A percentile compares a stretch with the other conserved stretches of the same genome.
Conservation (phyloP, 1,140 invertebrate genomes). For the Philotrypesis tridentata region DNA sequence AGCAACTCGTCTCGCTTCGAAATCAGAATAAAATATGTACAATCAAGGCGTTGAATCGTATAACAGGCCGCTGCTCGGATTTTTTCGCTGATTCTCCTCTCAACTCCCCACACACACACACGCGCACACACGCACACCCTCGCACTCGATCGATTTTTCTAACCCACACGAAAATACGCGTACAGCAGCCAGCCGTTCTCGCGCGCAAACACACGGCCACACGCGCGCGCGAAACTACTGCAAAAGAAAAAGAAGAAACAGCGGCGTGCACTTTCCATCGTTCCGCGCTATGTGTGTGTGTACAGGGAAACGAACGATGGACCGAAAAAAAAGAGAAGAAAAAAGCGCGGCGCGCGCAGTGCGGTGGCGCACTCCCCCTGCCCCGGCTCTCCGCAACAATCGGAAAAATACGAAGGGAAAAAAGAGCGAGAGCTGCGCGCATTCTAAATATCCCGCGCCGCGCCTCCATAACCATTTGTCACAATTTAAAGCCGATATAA, state of each 20-base stretch:
- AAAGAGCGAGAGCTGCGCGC: neutral
- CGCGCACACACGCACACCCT: too few relatives aligned
- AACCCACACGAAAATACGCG: neutral
- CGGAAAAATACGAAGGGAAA: conserved; percentile 14
- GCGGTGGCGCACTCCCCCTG: too few relatives aligned
- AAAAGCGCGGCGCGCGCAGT: neutral
- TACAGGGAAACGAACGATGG: neutral
- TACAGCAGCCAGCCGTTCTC: neutral
- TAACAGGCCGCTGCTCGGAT: neutral
- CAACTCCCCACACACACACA: too few relatives aligned
- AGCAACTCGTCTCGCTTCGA: neutral
- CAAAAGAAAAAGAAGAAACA: conserved; percentile 8
- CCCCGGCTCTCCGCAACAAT: neutral
- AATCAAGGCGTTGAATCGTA: neutral
- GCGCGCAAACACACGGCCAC: neutral
- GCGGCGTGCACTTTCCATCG: neutral
- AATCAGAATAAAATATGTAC: neutral
- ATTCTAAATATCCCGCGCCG: conserved; percentile 29
- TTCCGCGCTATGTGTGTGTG: neutral
- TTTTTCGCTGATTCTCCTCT: neutral
- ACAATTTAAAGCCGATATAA: conserved; percentile 44
- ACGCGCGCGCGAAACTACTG: neutral
- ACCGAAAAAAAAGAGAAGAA: conserved; percentile 10
- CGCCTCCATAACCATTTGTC: conserved; percentile 39
- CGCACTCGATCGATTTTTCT: conserved; percentile 17